Conservation (phyloP, 2,888 invertebrate species). For the Drosophila ustulata region DNA sequence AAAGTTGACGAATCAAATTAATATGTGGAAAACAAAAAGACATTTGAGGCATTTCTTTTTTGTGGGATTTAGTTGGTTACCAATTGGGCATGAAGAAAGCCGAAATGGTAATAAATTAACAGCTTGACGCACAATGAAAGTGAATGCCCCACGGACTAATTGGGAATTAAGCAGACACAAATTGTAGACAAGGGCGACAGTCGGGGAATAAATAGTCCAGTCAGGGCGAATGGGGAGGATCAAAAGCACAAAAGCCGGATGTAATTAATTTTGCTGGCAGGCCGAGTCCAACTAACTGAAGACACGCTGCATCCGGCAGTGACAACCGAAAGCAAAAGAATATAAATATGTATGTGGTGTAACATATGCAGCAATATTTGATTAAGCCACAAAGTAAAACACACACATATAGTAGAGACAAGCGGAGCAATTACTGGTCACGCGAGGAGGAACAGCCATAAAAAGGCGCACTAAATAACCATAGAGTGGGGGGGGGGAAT, state of each 20-base stretch:
- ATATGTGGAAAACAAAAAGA: neutral
- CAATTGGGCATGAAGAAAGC: conserved; percentile 8
- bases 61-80: neutral
- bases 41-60: neutral
- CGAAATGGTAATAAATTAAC: conserved; percentile 38
- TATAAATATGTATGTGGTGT: conserved; percentile 4
- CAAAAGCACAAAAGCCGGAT: conserved; percentile 69
- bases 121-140: conserved; percentile 15
- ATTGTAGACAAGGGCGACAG: conserved; percentile 46
- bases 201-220: neutral
- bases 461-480: conserved; percentile 70
- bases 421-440: conserved; percentile 72
- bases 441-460: conserved; percentile 54
- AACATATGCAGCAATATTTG: conserved; percentile 69
- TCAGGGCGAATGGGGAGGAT: conserved; percentile 26
- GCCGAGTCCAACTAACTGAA: conserved; percentile 32
- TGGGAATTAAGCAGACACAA: conserved; percentile 72
- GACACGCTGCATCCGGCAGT: conserved; percentile 66
- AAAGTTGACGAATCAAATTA: conserved; percentile 1
- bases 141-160: conserved; percentile 59
- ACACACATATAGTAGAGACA: conserved; percentile 53
- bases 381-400: conserved; percentile 66
- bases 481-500: conserved; percentile 5
- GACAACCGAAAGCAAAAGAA: conserved; percentile 30
- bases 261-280: conserved; percentile 68